Conservation (phyloP, 2,113 vertebrate species). For the Eira barbara region DNA sequence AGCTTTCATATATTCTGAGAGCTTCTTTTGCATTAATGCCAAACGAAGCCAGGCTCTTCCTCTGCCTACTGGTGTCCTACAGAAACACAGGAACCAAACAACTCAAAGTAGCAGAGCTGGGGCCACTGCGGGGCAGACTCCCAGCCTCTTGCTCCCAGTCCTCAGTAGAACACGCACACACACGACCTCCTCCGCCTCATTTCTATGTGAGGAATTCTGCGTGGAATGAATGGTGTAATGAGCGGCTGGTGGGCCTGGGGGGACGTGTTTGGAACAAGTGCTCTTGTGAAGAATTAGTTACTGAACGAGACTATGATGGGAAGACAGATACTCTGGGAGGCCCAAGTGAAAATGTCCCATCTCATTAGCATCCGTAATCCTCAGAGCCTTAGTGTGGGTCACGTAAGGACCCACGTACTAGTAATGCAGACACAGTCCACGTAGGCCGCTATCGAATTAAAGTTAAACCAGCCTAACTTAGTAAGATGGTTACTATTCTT, state of each 20-base stretch:
- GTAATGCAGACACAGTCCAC: not conserved
- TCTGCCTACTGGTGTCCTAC: constrained; percentile 95
- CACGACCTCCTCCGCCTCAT: not conserved
- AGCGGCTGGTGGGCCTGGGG: not conserved
- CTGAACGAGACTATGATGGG: not conserved
- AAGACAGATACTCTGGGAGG: not conserved
- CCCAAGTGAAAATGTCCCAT: not conserved
- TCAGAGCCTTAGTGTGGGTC: not conserved
- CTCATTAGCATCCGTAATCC: not conserved
- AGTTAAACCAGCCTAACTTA: not conserved
- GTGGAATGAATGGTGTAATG: not conserved
- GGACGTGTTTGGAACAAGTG: not conserved
- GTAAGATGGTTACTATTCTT: not conserved
- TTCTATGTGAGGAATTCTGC: not conserved
- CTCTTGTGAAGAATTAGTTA: not conserved
- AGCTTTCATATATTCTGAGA: constrained; percentile 99
- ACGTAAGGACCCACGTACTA: not conserved
- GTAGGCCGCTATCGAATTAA: not conserved
- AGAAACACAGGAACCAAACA: constrained; percentile 32
- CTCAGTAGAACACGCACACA: not conserved
- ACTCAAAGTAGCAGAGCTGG: not conserved
- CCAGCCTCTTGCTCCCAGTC: not conserved
- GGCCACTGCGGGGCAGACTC: not conserved
- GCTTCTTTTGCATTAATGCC: constrained; percentile 99
- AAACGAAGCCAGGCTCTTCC: constrained; percentile 97